Conservation (phyloP, 2,888 invertebrate species). For the Rhagium mordax region DNA sequence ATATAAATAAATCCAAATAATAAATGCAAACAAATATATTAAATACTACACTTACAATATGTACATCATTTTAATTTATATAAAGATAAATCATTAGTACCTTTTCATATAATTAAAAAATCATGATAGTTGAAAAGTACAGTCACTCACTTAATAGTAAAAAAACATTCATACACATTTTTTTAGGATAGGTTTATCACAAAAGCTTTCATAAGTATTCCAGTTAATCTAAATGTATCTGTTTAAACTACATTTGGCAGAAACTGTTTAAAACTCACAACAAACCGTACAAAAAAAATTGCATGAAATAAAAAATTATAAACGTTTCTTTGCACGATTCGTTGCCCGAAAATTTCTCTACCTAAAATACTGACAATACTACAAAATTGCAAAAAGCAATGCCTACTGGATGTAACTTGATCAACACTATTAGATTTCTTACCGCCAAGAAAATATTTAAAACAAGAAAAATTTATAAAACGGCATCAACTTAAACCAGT, state of each 20-base stretch:
- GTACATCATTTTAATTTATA: constrained; percentile 50
- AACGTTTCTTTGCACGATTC: constrained; percentile 33
- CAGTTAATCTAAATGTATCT: constrained; percentile 45
- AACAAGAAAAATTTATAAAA: constrained; percentile 9
- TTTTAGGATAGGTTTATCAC: constrained; percentile 54
- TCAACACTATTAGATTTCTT: constrained; percentile 29
- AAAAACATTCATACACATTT: constrained; percentile 49
- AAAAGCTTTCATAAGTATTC: constrained; percentile 56
- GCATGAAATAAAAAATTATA: constrained; percentile 1
- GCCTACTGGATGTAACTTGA: constrained; percentile 29
- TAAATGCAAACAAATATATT: constrained; percentile 58
- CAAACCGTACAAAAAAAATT: constrained; percentile 28
- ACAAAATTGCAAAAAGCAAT: constrained; percentile 41
- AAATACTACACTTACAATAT: constrained; percentile 55
- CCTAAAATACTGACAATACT: constrained; percentile 42
- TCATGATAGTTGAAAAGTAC: constrained; percentile 47
- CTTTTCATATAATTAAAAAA: constrained; percentile 45
- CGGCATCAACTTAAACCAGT: constrained; percentile 34
- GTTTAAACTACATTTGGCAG: constrained; percentile 55
- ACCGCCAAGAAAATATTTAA: not conserved
- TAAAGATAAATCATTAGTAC: constrained; percentile 51
- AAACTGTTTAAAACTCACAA: constrained; percentile 41
- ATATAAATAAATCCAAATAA: constrained; percentile 55
- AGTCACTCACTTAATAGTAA: constrained; percentile 49
- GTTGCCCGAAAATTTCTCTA: constrained; percentile 36